A percentile compares a stretch with the other conserved stretches of the same genome.
Evolutionary conservation across 2,888 invertebrate genomes (phyloP).

Genomic region (Galeruca laticollis): DNA sequence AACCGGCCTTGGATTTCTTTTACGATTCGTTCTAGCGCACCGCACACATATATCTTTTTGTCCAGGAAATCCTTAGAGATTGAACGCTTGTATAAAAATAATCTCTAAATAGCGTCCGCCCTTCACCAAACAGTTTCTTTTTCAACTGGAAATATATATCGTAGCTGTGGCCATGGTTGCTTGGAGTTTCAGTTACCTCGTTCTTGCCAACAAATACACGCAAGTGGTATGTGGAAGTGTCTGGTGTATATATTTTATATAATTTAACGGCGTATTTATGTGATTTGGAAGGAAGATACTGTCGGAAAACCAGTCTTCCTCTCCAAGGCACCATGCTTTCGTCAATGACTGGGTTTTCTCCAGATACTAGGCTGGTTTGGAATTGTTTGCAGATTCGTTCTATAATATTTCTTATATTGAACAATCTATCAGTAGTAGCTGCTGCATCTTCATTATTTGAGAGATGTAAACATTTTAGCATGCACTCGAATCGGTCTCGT

Average conservation of each 20-base stretch:
- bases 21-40: conserved; percentile 33
- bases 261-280: conserved; percentile 30
- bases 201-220: conserved; percentile 29
- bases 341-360: conserved; percentile 21
- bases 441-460: conserved; percentile 30
- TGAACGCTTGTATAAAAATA: conserved; percentile 37
- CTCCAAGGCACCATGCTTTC: no score
- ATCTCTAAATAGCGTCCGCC: conserved; percentile 31
- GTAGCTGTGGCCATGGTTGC: conserved; percentile 21
- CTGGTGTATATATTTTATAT: conserved; percentile 31
- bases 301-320: conserved; percentile 24
- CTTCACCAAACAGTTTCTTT: conserved; percentile 26
- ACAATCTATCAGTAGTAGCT: no score
- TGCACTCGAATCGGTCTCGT: conserved; percentile 24
- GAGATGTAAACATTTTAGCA: conserved; percentile 34
- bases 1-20: conserved; percentile 30
- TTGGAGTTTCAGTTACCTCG: conserved; percentile 14
- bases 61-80: conserved; percentile 32
- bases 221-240: conserved; percentile 32
- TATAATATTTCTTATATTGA: no score
- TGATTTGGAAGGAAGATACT: conserved; percentile 31
- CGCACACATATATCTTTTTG: conserved; percentile 31
- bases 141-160: conserved; percentile 21
- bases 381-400: conserved; percentile 30
- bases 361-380: conserved; percentile 24